Conservation (phyloP, 2,797 vertebrate genomes). For the Malacoctenus gilli region DNA sequence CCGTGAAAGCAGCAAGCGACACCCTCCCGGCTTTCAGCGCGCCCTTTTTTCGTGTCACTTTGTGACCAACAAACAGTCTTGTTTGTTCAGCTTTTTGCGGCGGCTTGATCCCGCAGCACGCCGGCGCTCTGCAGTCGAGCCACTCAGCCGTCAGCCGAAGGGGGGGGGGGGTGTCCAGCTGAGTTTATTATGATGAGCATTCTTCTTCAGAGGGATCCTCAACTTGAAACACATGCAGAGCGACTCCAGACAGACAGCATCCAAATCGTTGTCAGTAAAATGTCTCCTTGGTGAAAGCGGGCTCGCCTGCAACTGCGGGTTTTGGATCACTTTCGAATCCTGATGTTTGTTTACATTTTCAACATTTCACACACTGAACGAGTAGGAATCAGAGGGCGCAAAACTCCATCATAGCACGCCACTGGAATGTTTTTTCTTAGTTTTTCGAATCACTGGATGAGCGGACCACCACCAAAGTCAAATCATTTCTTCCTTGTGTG, state of each 20-base stretch:
- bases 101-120: slow-evolving; percentile 22
- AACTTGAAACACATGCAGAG: slow-evolving; percentile 63
- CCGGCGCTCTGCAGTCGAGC: slow-evolving; percentile 14
- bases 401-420: too few relatives aligned
- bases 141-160: slow-evolving; percentile 26
- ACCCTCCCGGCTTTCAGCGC: slow-evolving; percentile 22
- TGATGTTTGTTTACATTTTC: too few relatives aligned
- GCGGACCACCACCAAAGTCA: too few relatives aligned
- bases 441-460: too few relatives aligned
- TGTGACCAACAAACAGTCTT: slow-evolving; percentile 45
- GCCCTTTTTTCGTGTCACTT: slow-evolving; percentile 11
- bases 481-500: too few relatives aligned
- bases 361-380: too few relatives aligned
- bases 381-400: too few relatives aligned
- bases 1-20: slow-evolving; percentile 12
- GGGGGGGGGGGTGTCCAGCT: slow-evolving; percentile 23
- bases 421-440: too few relatives aligned
- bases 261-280: too few relatives aligned
- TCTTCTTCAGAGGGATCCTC: slow-evolving; percentile 41
- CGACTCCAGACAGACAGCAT: slow-evolving; percentile 20
- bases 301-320: too few relatives aligned
- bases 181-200: slow-evolving; percentile 60
- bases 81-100: slow-evolving; percentile 81
- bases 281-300: too few relatives aligned
- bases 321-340: too few relatives aligned